Base-by-base conservation (phyloP, 1,140 invertebrate genomes). In the Drosophila ficusphila region DNA sequence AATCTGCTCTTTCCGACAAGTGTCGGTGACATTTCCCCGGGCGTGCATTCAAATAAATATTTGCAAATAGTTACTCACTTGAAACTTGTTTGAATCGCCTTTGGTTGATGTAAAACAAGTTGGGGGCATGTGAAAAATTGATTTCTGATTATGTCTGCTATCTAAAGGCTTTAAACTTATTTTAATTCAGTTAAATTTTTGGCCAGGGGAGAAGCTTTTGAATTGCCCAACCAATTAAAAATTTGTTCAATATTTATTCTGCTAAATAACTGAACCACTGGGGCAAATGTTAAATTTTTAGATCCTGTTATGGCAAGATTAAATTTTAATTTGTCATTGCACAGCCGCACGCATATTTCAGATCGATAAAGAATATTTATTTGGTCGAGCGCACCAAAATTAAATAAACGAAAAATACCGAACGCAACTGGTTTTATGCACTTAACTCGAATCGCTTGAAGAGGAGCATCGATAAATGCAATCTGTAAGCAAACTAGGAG, bases 1-100 rank as follows among this genome's bases (percentile, higher is more conserved):
- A 67, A 42, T 71, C 27, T 52, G 33, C 29, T 27, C 21, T 12
- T 56, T 48, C 19, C 41, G 42, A 72, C 54, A 72, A 56, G 69
- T 73, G 69, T 73, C 12, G 46, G 29, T 62, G 69, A 62, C 69
- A 47, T 53, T 53, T 62, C 56, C 68, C 47, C 44, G 27, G 47
- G 39, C 56, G 41, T 42, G 54, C 25, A 47, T 51, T 38, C 29
- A 34, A 16, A 71, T 36, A 49, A 52, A 44, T 71, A 71, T 71
- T 53, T 72, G 39, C 47, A 49, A 72, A 42, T 41, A 48, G 51
- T 42, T 48, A 36, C 29, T 49, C 21, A 58, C 36, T 51, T 38
- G 33, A 46, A 67, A 38, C 46, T 67, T 42, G 33, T 64, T 67
- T 42, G 57, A 64, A 62, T 47, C 62, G 54, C 16, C 21, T 12